A percentile compares a stretch with the other conserved stretches of the same genome.
Conservation (phyloP, 2,113 vertebrate genomes). For the Paradoxurus hermaphroditus region DNA sequence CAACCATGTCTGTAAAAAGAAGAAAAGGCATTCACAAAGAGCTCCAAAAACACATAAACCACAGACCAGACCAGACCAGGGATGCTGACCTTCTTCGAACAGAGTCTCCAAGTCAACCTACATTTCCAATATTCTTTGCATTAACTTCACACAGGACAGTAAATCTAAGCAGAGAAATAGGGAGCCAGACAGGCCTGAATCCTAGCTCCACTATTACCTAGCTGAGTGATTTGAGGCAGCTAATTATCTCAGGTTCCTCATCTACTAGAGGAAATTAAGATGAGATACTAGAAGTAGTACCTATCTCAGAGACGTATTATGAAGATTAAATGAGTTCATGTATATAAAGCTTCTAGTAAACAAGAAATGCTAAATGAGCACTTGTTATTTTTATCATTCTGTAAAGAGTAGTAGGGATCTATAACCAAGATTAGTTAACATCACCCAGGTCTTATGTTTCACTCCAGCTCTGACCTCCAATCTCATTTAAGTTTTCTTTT, state of each 20-base stretch:
- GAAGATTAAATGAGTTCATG: slow-evolving; percentile 5
- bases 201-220: neutral
- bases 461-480: neutral
- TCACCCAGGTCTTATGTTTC: neutral
- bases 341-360: slow-evolving; percentile 6
- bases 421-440: neutral
- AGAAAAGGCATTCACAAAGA: slow-evolving; percentile 73
- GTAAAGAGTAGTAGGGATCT: neutral
- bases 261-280: neutral
- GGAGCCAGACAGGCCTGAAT: neutral
- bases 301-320: neutral
- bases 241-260: neutral
- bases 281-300: neutral
- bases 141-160: neutral
- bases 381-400: slow-evolving; percentile 2
- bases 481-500: slow-evolving; percentile 7
- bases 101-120: neutral
- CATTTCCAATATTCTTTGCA: neutral
- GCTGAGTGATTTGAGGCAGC: neutral
- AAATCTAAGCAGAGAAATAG: neutral
- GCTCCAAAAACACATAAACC: slow-evolving; percentile 62
- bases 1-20: slow-evolving; percentile 91
- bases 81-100: neutral
- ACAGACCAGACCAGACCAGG: neutral
- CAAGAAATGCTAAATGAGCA: slow-evolving; percentile 5